Base-by-base conservation (phyloP, 2,113 vertebrate species). In the Propithecus coquereli region DNA sequence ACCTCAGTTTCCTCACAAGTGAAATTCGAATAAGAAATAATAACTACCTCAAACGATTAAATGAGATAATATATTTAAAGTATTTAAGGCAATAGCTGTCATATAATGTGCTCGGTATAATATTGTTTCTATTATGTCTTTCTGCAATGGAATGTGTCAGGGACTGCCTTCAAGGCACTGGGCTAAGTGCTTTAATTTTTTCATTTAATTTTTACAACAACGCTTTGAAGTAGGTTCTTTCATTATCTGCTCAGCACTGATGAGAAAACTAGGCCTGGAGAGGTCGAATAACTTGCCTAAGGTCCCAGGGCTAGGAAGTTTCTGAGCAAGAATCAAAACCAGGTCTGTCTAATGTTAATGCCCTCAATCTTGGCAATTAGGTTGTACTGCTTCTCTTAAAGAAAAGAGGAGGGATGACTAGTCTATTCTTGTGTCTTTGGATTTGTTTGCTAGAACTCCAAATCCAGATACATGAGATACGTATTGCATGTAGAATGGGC, bases 181-280 rank as follows among this genome's bases (percentile, higher is more conserved):
- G 37, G 5, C 68, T 96, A 94, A 91, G 89, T 71, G 27, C 50
- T 79, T 97, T 90, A 70, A 88, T 87, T 79, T 96, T 93, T 96
- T 82, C n/a, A 87, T 85, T 96, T 95, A 93, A 81, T 82, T 94
- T 97, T 93, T 32, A 73, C 70, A 83, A 50, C 45, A 85, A 94
- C 25, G 14, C 22, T 90, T 92, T 94, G n/a, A 94, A 91, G 61
- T 87, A 68, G 61, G 13, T 79, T 96, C 8, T 68, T 94, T 54
- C 16, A 17, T 63, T 94, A 90, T 79, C 85, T 92, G 0, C 50
- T 57, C 45, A 92, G 76, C 27, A 27, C 32, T 57, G 71, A 74
- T 22, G 30, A 88, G 40, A 95, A 97, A 95, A 88, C 45, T 76
- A 92, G 65, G n/a, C 57, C 43, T 96, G 70, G 57, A 71, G 65